Evolutionary conservation across 2,113 vertebrate species (phyloP).

Genomic region (Rhadina sibilatrix): DNA sequence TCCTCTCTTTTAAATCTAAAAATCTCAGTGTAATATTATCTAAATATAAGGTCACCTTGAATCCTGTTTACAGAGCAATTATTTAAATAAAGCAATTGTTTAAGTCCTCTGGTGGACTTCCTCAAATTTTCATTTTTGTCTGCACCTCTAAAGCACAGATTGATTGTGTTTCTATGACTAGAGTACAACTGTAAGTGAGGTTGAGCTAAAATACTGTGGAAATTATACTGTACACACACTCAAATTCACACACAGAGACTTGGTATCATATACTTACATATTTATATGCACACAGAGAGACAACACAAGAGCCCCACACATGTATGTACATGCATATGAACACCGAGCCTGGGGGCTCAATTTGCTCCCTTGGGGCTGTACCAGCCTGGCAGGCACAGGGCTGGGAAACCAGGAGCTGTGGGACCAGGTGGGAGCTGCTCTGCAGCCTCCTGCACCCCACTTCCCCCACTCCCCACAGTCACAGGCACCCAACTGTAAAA

Average conservation of each 20-base stretch:
- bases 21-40: not conserved
- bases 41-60: not conserved
- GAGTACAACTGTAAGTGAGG: not conserved
- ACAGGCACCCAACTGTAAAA: not conserved
- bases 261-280: not conserved
- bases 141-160: not conserved
- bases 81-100: not conserved
- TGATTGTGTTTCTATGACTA: not conserved
- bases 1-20: not conserved
- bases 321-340: accelerated
- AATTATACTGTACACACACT: not conserved
- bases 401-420: not conserved
- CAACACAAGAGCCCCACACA: not conserved
- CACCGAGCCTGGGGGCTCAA: accelerated
- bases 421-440: not conserved
- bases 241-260: not conserved
- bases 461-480: not conserved
- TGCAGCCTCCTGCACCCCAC: not conserved
- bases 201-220: not conserved
- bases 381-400: not conserved
- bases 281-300: not conserved
- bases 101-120: not conserved
- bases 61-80: not conserved
- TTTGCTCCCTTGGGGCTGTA: not conserved
- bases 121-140: not conserved